A percentile compares a stretch with the other conserved stretches of the same genome.
Conservation (phyloP, 2,797 vertebrate species). For the Myripristis murdjan region DNA sequence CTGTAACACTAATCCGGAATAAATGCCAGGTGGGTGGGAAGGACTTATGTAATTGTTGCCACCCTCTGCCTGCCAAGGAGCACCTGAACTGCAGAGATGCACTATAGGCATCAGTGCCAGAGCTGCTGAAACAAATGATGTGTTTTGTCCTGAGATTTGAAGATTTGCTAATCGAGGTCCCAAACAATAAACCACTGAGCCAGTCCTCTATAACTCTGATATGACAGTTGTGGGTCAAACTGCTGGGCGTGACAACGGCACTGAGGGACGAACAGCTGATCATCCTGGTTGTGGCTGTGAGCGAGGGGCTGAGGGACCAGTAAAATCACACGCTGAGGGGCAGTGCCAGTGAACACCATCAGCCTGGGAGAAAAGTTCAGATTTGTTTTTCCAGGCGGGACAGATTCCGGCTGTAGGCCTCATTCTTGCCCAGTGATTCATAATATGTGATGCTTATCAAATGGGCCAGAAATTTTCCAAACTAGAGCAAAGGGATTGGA, state of each 20-base stretch:
- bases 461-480: slow-evolving; percentile 5
- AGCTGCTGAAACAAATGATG: background rate
- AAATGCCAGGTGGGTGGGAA: slow-evolving; percentile 17
- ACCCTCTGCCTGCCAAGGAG: too few relatives aligned
- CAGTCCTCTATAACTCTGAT: slow-evolving; percentile 4
- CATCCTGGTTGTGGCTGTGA: slow-evolving; percentile 11
- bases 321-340: slow-evolving; percentile 27
- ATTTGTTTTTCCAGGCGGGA: slow-evolving; percentile 72
- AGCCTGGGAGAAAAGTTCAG: slow-evolving; percentile 40
- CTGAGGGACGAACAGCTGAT: slow-evolving; percentile 23
- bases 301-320: slow-evolving; percentile 51
- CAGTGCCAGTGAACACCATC: slow-evolving; percentile 60
- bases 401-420: slow-evolving; percentile 37
- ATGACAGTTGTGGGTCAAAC: slow-evolving; percentile 24
- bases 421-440: slow-evolving; percentile 67
- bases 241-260: slow-evolving; percentile 29
- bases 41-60: background rate
- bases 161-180: background rate
- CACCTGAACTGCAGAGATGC: background rate
- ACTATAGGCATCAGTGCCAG: slow-evolving; percentile 3
- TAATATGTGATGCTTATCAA: slow-evolving; percentile 46
- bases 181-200: slow-evolving; percentile 31
- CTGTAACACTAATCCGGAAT: background rate
- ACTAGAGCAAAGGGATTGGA: slow-evolving; percentile 22
- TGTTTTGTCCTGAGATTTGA: too few relatives aligned